phyloP scores from a whole-genome alignment of 2,797 vertebrate species.

The Meda fulgida region DNA sequence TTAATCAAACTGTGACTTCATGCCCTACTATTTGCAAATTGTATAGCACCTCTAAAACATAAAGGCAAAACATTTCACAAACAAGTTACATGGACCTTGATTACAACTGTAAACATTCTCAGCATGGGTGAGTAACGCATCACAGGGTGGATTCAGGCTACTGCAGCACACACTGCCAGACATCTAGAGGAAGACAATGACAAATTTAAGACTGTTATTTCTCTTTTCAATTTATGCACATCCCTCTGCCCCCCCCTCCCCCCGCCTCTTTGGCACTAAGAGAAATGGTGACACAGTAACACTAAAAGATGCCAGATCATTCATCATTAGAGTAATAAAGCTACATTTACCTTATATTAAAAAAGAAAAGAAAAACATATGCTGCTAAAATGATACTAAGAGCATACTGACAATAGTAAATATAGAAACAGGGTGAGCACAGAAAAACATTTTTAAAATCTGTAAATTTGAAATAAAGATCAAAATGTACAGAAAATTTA shows the following conservation, averaged over 20 bases:
- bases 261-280: slow-evolving; percentile 54
- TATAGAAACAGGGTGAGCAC: background rate
- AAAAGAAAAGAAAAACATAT: slow-evolving; percentile 16
- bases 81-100: slow-evolving; percentile 79
- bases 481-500: background rate
- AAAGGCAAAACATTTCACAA: slow-evolving; percentile 76
- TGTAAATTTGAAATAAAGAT: background rate
- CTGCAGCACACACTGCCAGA: slow-evolving; percentile 64
- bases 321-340: slow-evolving; percentile 49
- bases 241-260: slow-evolving; percentile 44
- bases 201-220: slow-evolving; percentile 63
- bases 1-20: slow-evolving; percentile 71
- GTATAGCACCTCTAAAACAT: slow-evolving; percentile 75
- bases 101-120: slow-evolving; percentile 78
- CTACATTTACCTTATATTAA: slow-evolving; percentile 31
- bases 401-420: slow-evolving; percentile 2
- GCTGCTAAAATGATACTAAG: slow-evolving; percentile 5
- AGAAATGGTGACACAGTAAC: slow-evolving; percentile 56
- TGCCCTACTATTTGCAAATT: slow-evolving; percentile 73
- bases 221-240: slow-evolving; percentile 51
- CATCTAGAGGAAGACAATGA: slow-evolving; percentile 68
- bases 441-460: slow-evolving; percentile 1
- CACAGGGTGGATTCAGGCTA: slow-evolving; percentile 67
- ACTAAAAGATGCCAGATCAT: slow-evolving; percentile 55
- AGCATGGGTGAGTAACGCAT: slow-evolving; percentile 76